Base-by-base conservation (phyloP, 2,113 vertebrate genomes). In the Apaloderma vittatum region DNA sequence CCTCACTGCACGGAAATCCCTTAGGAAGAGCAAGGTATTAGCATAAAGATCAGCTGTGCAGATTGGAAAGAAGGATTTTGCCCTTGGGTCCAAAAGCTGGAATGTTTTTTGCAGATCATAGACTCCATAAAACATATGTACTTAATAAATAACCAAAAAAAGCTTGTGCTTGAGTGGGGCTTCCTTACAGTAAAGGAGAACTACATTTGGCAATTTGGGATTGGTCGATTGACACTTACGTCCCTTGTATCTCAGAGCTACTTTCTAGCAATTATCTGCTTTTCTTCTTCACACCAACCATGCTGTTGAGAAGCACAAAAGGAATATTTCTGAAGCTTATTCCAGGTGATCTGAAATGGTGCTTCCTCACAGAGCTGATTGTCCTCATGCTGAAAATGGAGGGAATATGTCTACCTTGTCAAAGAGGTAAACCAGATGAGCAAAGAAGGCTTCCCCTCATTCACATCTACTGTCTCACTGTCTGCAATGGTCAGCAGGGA, bases 71-170 rank as follows among this genome's bases (percentile, higher is more conserved):
- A 90, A 92, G 76, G 65, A 91, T 94, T 97, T 96, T 93, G 94
- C 93, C 95, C 93, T 89, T 94, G 94, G 92, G 95, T 94, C 54
- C 62, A 58, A 94, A 85, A 87, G 45, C 70, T 95, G 91, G 94
- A 97, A 94, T 93, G 77, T 72, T 97, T 94, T 92, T 70, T 89
- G 73, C 77, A 82, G 86, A 85, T 94, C 80, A 68, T 18, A 89
- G 91, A 14, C 88, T 96, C 94, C 86, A 61, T 89, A 91, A 91
- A 93, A 94, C 96, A 96, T 85, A 95, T 97, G 97, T 75, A 91
- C 80, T 96, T 94, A 94, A 97, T 96, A 95, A 97, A 95, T 91
- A 97, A 97, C 86, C 96, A 95, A 96, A 95, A 83, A 96, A 95
- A 26, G 49, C 27, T 77, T 58, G 36, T 59, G 78, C 66, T 82